phyloP scores from a whole-genome alignment of 1,140 invertebrate species.

The Diachasmimorpha longicaudata region DNA sequence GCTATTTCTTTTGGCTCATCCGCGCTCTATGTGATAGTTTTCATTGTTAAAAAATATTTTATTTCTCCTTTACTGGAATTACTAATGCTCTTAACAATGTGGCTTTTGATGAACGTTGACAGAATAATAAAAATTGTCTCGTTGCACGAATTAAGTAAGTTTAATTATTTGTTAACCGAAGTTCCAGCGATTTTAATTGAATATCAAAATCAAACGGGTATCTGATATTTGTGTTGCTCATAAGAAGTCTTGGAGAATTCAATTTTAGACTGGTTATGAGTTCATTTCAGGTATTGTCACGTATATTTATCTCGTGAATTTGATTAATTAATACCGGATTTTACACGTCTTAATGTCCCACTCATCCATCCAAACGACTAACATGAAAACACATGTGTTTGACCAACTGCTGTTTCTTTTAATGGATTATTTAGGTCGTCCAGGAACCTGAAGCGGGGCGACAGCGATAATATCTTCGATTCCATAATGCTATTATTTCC shows the following conservation, averaged over 20 bases:
- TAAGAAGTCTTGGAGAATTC: background rate
- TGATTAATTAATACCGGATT: background rate
- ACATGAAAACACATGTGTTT: conserved; percentile 11
- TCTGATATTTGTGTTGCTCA: conserved; percentile 23
- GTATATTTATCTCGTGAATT: background rate
- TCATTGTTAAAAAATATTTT: background rate
- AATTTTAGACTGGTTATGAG: background rate
- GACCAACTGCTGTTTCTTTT: background rate
- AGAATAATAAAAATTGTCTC: background rate
- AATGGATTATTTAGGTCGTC: background rate
- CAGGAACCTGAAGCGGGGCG: background rate
- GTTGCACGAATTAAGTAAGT: background rate
- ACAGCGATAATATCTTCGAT: background rate
- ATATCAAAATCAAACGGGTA: conserved; percentile 25
- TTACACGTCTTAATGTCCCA: conserved; percentile 54
- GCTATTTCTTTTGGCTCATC: background rate
- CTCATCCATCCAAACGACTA: conserved; percentile 62
- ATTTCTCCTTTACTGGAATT: background rate
- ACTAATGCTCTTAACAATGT: conserved; percentile 8
- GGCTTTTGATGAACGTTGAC: conserved; percentile 4
- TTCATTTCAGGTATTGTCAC: background rate
- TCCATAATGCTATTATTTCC: background rate
- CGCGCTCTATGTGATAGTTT: background rate
- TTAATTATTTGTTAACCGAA: background rate
- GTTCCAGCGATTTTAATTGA: background rate